These are phyloP conservation scores for Hemichromis elongatus DNA, from an alignment of 2,113 vertebrate genomes.

Conservation along the genomic window DNA sequence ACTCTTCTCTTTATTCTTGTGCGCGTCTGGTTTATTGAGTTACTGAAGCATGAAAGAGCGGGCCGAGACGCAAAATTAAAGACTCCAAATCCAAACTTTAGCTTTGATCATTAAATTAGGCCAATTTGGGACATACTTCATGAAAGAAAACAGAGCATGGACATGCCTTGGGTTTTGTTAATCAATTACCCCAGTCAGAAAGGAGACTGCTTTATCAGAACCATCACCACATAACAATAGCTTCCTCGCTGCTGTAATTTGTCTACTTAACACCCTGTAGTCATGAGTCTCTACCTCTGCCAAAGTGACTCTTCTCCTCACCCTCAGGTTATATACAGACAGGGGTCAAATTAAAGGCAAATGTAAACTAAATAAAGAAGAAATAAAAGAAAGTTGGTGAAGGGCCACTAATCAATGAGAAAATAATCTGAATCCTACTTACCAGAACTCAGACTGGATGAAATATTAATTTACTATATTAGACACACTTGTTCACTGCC, in stretches of 20 bases:
- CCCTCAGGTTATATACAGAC: background rate
- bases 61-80: background rate
- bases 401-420: background rate
- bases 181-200: background rate
- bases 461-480: background rate
- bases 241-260: background rate
- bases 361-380: background rate
- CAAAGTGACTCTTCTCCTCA: background rate
- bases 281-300: background rate
- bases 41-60: background rate
- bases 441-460: background rate
- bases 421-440: background rate
- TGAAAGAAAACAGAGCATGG: background rate
- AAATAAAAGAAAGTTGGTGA: background rate
- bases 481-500: background rate
- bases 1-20: background rate
- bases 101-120: background rate
- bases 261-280: background rate
- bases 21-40: background rate
- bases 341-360: background rate
- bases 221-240: background rate
- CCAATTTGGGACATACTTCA: background rate
- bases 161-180: background rate
- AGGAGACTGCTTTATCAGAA: background rate
- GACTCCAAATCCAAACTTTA: background rate